A percentile compares a stretch with the other conserved stretches of the same genome.
Conservation (phyloP, 2,888 invertebrate genomes). For the Caenorhabditis sp. region DNA sequence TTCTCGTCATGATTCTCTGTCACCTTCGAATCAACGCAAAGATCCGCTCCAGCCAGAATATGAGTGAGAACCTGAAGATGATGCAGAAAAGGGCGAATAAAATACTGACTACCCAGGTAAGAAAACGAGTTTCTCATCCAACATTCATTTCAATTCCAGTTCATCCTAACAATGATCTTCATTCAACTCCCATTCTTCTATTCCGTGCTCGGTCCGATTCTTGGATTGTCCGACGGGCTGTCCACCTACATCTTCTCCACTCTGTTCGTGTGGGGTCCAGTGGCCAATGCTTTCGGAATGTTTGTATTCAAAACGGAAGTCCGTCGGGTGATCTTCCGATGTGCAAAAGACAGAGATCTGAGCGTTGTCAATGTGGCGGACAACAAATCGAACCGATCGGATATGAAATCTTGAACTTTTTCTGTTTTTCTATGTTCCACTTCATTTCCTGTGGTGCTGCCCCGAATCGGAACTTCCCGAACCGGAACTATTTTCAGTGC, state of each 20-base stretch:
- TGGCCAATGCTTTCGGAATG: conserved; percentile 15
- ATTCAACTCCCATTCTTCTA: conserved; percentile 42
- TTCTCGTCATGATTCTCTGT: conserved; percentile 18
- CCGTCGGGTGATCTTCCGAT: conserved; percentile 5
- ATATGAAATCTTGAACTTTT: conserved; percentile 14
- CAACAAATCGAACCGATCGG: conserved; percentile 6
- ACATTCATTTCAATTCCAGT: conserved; percentile 15
- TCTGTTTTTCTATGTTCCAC: not conserved
- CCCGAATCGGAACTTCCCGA: too few species aligned
- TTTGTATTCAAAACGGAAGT: conserved; percentile 25
- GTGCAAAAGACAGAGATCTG: conserved; percentile 13
- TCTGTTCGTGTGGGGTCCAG: conserved; percentile 41
- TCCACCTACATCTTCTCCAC: conserved; percentile 30
- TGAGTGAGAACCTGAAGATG: conserved; percentile 31
- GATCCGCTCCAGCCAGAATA: conserved; percentile 12
- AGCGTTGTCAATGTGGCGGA: conserved; percentile 25
- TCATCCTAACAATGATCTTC: conserved; percentile 27
- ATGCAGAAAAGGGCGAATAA: conserved; percentile 13
- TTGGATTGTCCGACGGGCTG: conserved; percentile 14
- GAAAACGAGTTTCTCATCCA: too few species aligned
- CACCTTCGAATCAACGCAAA: conserved; percentile 14
- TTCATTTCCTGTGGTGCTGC: too few species aligned
- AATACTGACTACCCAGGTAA: conserved; percentile 16
- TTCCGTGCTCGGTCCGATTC: conserved; percentile 26
- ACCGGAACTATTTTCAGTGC: too few species aligned